phyloP scores from a whole-genome alignment of 2,113 vertebrate species.

The Onychostruthus taczanowskii region DNA sequence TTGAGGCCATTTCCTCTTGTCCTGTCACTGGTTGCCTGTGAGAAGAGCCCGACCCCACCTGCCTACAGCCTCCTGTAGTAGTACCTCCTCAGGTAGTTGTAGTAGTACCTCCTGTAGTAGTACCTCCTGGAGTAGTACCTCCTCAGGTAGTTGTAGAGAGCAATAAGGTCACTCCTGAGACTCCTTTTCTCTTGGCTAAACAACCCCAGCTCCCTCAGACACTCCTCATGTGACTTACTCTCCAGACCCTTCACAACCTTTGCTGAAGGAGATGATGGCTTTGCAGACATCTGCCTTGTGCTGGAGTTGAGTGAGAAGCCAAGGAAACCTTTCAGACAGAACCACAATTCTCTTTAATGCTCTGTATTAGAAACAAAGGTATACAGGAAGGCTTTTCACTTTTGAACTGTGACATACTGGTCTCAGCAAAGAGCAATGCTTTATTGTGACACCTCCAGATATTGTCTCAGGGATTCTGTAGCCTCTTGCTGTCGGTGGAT shows the following conservation, averaged over 20 bases:
- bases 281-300: background rate
- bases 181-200: background rate
- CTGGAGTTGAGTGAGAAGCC: background rate
- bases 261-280: background rate
- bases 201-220: background rate
- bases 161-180: background rate
- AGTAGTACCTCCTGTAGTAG: no score
- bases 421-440: background rate
- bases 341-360: background rate
- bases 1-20: background rate
- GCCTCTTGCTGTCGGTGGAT: background rate
- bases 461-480: background rate
- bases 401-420: background rate
- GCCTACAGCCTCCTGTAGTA: no score
- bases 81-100: background rate
- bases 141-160: background rate
- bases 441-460: background rate
- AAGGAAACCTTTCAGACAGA: background rate
- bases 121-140: no score
- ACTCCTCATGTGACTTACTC: background rate
- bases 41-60: background rate
- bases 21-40: background rate
- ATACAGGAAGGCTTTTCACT: background rate
- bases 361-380: background rate
- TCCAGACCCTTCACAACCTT: background rate